These are phyloP conservation scores for Chesias legatella DNA, from an alignment of 2,888 invertebrate genomes.

Conservation along the genomic window DNA sequence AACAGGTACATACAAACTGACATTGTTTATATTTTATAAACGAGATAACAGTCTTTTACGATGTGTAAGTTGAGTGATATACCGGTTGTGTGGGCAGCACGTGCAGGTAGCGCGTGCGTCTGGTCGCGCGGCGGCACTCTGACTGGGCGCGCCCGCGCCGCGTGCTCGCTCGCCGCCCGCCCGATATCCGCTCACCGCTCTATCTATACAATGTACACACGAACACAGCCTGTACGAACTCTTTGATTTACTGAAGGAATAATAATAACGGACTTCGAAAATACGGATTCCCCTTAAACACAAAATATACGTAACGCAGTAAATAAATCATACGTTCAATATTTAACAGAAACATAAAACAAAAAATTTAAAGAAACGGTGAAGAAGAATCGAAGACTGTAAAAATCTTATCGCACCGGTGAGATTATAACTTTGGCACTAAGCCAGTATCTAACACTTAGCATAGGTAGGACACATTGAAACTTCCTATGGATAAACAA, in stretches of 20 bases:
- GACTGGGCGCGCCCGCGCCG: constrained; percentile 76
- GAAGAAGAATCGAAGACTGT: too few species aligned
- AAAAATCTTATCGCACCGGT: too few species aligned
- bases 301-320: too few species aligned
- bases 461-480: too few species aligned
- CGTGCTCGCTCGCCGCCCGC: constrained; percentile 65
- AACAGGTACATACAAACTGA: constrained; percentile 83
- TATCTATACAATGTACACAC: constrained; percentile 55
- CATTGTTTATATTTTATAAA: constrained; percentile 58
- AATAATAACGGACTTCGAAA: constrained; percentile 10
- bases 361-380: too few species aligned
- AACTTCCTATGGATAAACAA: too few species aligned
- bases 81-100: constrained; percentile 45
- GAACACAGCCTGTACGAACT: constrained; percentile 52
- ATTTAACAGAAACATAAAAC: too few species aligned
- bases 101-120: constrained; percentile 75
- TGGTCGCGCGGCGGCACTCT: constrained; percentile 78
- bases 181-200: constrained; percentile 68
- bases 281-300: neutral
- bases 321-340: too few species aligned
- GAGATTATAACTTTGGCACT: too few species aligned
- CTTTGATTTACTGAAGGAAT: constrained; percentile 62
- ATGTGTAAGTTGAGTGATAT: constrained; percentile 59
- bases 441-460: too few species aligned
- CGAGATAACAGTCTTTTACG: constrained; percentile 37